A percentile compares a stretch with the other conserved stretches of the same genome.
Conservation (phyloP, 2,888 invertebrate species). For the Sinhomidia bicolor region DNA sequence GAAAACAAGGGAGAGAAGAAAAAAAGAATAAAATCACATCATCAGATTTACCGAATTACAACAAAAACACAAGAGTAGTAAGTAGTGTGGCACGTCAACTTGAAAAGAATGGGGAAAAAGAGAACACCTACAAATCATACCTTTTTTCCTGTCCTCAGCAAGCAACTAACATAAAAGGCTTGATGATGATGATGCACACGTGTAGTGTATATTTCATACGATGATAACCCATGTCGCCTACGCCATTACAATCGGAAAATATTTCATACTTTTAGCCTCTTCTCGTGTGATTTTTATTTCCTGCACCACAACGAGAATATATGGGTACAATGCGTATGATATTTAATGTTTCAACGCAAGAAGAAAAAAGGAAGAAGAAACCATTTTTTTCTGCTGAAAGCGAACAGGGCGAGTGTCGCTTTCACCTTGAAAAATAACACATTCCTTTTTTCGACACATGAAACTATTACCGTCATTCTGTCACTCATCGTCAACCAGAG, state of each 20-base stretch:
- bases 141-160: neutral
- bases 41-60: conserved; percentile 67
- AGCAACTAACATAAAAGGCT: conserved; percentile 1
- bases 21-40: conserved; percentile 60
- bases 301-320: neutral
- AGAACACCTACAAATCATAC: conserved; percentile 46
- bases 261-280: conserved; percentile 29
- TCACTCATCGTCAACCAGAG: conserved; percentile 54
- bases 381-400: neutral
- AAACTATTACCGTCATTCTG: conserved; percentile 67
- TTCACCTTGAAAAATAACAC: conserved; percentile 61
- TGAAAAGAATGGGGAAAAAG: conserved; percentile 13
- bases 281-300: neutral
- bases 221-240: conserved; percentile 19
- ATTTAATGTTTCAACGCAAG: conserved; percentile 20
- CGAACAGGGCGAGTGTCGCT: conserved; percentile 42
- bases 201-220: conserved; percentile 14
- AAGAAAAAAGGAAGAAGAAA: no score
- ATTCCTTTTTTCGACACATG: conserved; percentile 57
- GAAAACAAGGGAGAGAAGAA: conserved; percentile 34
- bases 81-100: conserved; percentile 63
- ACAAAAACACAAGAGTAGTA: conserved; percentile 53
- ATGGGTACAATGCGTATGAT: conserved; percentile 3
- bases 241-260: conserved; percentile 19
- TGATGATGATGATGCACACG: conserved; percentile 22